Conservation (phyloP, 2,113 vertebrate genomes). For the Harpagus bidentatus region DNA sequence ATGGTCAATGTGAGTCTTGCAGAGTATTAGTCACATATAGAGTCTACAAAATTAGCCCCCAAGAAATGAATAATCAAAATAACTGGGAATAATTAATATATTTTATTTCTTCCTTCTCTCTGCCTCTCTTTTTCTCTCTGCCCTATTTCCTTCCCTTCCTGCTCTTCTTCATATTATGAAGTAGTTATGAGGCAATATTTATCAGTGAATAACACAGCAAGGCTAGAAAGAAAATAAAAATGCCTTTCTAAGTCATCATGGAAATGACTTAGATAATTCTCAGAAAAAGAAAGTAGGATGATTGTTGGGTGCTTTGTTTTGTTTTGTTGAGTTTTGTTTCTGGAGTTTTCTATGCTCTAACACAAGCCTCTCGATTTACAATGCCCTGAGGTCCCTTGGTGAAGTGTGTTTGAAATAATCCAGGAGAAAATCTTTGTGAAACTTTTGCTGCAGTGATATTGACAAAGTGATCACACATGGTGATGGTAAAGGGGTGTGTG, state of each 20-base stretch:
- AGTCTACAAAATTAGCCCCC: not conserved
- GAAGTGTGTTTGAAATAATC: not conserved
- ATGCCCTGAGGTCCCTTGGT: not conserved
- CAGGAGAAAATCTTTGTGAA: not conserved
- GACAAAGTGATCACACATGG: not conserved
- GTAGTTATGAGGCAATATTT: not conserved
- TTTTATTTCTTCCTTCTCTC: not conserved
- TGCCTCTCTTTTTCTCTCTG: not conserved
- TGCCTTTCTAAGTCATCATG: not conserved
- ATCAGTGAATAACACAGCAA: not conserved
- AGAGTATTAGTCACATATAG: not conserved
- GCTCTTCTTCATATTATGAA: not conserved
- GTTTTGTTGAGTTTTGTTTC: not conserved
- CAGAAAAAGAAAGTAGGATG: not conserved
- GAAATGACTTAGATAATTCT: not conserved
- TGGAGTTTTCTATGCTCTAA: not conserved
- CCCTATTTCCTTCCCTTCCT: not conserved
- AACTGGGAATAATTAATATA: not conserved
- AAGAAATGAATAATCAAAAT: not conserved
- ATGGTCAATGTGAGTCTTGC: not conserved
- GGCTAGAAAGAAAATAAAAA: not conserved
- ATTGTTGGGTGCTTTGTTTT: not conserved
- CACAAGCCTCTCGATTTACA: not conserved
- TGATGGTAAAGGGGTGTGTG: not conserved
- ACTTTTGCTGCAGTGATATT: not conserved